Evolutionary conservation across 2,113 vertebrate species (phyloP).

Genomic region (Dolichallabes microphthalmus): DNA sequence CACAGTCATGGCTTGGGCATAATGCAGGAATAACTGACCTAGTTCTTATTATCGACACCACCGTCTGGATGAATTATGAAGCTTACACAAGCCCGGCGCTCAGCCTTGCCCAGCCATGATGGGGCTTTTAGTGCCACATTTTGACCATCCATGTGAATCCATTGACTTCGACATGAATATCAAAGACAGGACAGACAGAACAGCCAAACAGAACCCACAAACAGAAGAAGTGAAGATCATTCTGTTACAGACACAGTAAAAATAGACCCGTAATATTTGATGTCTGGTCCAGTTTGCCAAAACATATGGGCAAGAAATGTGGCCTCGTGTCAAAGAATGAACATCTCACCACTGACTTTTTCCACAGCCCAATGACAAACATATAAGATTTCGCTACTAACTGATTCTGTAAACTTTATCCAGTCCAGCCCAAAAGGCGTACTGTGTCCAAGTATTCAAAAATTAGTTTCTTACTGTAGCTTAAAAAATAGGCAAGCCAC

Average conservation of each 20-base stretch:
- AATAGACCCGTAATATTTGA: neutral
- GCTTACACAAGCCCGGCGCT: neutral
- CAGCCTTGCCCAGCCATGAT: neutral
- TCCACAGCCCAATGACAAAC: neutral
- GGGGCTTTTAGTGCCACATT: neutral
- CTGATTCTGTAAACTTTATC: neutral
- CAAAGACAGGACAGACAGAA: too few species aligned
- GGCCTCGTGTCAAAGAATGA: neutral
- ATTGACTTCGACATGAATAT: neutral
- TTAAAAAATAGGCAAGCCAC: neutral
- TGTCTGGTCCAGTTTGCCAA: neutral
- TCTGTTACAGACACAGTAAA: neutral
- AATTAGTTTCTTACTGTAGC: neutral
- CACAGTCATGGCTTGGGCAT: neutral
- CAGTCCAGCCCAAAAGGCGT: neutral
- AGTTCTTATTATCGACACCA: conserved; percentile 14
- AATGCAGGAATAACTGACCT: conserved; percentile 8
- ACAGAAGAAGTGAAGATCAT: neutral
- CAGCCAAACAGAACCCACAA: neutral
- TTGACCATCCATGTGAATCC: neutral
- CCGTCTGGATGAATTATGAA: conserved; percentile 19
- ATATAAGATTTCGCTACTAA: neutral
- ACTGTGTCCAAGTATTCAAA: neutral
- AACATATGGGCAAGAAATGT: neutral
- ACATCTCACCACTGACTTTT: neutral